Conservation (phyloP, 2,113 vertebrate genomes). For the Lagopus leucura region DNA sequence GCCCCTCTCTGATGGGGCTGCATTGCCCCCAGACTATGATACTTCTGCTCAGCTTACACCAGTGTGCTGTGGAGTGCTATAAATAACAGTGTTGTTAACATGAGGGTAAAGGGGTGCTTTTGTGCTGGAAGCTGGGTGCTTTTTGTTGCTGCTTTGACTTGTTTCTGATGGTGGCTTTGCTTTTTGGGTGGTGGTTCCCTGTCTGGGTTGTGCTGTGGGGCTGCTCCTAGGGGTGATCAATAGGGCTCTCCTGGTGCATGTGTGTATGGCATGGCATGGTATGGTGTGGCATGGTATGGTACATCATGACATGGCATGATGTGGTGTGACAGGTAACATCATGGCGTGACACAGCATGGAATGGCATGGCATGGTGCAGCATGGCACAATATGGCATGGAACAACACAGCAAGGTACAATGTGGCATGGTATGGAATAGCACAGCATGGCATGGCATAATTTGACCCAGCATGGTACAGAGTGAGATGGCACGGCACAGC, state of each 20-base stretch:
- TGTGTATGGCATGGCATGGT: background rate
- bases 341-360: background rate
- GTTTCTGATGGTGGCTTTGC: background rate
- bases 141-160: fast-evolving
- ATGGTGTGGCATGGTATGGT: too few relatives aligned
- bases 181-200: background rate
- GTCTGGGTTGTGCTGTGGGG: background rate
- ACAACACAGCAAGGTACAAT: too few relatives aligned
- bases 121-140: background rate
- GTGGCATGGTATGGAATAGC: too few relatives aligned
- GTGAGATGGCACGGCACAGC: too few relatives aligned
- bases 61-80: fast-evolving
- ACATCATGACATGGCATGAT: background rate
- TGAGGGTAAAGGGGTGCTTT: background rate
- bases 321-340: background rate
- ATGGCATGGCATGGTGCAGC: too few relatives aligned
- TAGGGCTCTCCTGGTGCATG: background rate
- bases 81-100: background rate
- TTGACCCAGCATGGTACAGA: too few relatives aligned
- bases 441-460: too few relatives aligned
- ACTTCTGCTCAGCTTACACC: background rate
- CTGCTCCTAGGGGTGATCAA: background rate
- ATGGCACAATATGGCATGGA: too few relatives aligned
- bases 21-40: background rate
- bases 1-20: background rate